These are phyloP conservation scores for Ceraclea dissimilis DNA, from an alignment of 2,888 invertebrate species.

Conservation along the genomic window DNA sequence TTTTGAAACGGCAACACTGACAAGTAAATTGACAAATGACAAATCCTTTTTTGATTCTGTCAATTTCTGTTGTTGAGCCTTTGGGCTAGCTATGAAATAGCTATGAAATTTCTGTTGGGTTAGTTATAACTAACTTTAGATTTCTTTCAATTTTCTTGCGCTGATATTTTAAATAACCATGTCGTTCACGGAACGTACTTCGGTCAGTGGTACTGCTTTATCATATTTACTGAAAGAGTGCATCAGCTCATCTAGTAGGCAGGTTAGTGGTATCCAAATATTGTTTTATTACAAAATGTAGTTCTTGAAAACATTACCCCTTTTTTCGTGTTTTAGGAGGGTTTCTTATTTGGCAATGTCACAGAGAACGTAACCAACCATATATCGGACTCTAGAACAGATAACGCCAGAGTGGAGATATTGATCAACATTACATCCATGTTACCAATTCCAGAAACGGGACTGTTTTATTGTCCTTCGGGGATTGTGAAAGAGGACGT, in stretches of 20 bases:
- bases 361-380: constrained; percentile 56
- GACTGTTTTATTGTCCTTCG: constrained; percentile 50
- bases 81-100: no score
- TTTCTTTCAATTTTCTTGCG: no score
- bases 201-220: constrained; percentile 54
- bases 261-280: constrained; percentile 39
- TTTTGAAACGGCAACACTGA: no score
- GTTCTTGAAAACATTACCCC: background rate
- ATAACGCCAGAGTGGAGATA: constrained; percentile 52
- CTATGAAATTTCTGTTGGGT: no score
- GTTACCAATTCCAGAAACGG: constrained; percentile 50
- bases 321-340: constrained; percentile 37
- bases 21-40: no score
- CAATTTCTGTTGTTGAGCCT: no score
- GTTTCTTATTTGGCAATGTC: constrained; percentile 59
- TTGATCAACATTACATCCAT: constrained; percentile 55
- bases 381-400: constrained; percentile 61
- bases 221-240: constrained; percentile 63
- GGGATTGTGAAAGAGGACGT: constrained; percentile 52
- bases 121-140: no score
- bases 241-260: constrained; percentile 50
- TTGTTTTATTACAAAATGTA: background rate
- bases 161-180: background rate
- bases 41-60: no score
- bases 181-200: constrained; percentile 29